Conservation (phyloP, 2,113 vertebrate genomes). For the Barbus barbus region DNA sequence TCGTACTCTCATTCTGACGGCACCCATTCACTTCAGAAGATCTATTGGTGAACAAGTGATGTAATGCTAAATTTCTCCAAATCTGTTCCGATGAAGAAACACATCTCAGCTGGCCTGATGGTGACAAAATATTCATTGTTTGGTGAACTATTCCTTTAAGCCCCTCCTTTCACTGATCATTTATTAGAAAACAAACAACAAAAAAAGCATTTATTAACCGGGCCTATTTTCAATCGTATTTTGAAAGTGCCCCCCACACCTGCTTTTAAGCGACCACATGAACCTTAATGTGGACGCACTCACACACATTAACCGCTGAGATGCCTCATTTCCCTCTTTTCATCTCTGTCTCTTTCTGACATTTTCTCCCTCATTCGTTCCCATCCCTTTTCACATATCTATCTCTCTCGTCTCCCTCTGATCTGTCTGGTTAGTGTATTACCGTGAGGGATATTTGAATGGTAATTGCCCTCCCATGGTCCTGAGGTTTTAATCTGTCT, state of each 20-base stretch:
- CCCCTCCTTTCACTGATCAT: neutral
- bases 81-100: too few species aligned
- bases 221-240: neutral
- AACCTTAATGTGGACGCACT: neutral
- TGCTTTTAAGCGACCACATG: neutral
- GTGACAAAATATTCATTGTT: neutral
- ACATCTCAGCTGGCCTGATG: too few species aligned
- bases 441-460: conserved; percentile 40
- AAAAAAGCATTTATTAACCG: neutral
- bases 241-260: neutral
- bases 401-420: conserved; percentile 5
- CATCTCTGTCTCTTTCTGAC: conserved; percentile 28
- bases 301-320: neutral
- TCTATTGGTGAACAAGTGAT: too few species aligned
- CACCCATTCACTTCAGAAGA: too few species aligned
- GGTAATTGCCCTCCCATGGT: conserved; percentile 23
- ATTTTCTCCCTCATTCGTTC: conserved; percentile 19
- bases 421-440: conserved; percentile 38
- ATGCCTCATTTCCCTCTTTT: conserved; percentile 22
- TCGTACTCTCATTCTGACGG: too few species aligned
- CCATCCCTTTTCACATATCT: conserved; percentile 4
- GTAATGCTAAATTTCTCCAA: too few species aligned
- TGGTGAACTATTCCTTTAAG: neutral
- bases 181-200: neutral
- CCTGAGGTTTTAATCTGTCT: conserved; percentile 39